Conservation (phyloP, 2,797 vertebrate genomes). For the Sebastes baramenuke region DNA sequence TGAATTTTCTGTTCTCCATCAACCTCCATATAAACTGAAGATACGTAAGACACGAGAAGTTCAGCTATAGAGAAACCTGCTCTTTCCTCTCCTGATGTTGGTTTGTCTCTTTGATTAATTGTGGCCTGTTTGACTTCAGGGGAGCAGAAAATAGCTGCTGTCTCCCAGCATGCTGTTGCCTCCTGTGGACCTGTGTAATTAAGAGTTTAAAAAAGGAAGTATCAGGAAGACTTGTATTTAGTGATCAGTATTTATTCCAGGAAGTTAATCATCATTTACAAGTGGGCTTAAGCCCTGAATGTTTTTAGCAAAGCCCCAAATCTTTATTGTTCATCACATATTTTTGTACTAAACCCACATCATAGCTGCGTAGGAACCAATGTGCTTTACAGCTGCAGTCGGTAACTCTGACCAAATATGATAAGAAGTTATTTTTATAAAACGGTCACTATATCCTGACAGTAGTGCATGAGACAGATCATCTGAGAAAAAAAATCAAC, state of each 20-base stretch:
- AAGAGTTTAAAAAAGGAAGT: not conserved
- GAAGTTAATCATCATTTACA: not conserved
- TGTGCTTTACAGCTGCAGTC: not conserved
- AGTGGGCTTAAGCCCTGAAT: not conserved
- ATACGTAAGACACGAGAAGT: not conserved
- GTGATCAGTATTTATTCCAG: not conserved
- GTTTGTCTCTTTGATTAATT: slow-evolving; percentile 8
- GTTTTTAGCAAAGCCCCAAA: not conserved
- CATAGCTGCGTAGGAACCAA: not conserved
- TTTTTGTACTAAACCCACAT: not conserved
- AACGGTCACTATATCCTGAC: no score
- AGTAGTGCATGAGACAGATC: no score
- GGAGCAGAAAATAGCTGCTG: slow-evolving; percentile 1
- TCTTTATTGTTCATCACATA: not conserved
- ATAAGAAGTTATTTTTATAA: no score
- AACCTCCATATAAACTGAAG: not conserved
- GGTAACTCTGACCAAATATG: not conserved
- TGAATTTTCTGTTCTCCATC: not conserved
- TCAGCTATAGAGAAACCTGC: not conserved
- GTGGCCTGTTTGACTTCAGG: not conserved
- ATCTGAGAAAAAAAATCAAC: no score
- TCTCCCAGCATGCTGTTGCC: not conserved
- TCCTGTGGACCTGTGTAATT: slow-evolving; percentile 2
- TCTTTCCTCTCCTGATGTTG: not conserved
- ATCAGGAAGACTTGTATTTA: not conserved